Evolutionary conservation across 2,797 vertebrate species (phyloP), one percentile per base, ranked within the genome.

Genomic region (Yasuhikotakia modesta): DNA sequence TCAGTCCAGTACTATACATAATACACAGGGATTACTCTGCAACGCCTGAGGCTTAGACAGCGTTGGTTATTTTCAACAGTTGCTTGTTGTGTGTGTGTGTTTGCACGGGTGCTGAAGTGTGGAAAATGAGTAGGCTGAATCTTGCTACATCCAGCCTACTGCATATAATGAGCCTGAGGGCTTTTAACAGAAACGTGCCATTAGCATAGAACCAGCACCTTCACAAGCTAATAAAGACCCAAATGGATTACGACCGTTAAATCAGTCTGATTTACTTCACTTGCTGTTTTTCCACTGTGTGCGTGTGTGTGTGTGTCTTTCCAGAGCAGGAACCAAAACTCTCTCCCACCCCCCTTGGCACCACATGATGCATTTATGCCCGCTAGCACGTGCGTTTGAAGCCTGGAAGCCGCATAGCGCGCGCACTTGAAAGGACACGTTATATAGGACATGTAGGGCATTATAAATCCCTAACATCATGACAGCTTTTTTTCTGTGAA

Each of bases 381-480:
- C 35, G 24, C 52, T 48, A 50, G 53, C 14, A 11, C 16, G 16
- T 35, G 76, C 2, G 50, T 79, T 65, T 60, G 7, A 10, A 50
- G 43, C 61, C 80, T 74, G 7, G 10, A 43, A 43, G 11, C 8
- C 39, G 39, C 89, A n/a, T n/a, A 91, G 87, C 85, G 87, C 6
- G 30, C 88, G 90, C 88, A 85, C 90, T 91, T 91, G 87, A 90
- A 88, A 92, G 89, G 90, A 90, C 90, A 88, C 85, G 83, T 43
- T 43, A 43, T 10, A 43, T 43, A 43, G 8, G 39, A 43, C 39
- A 43, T 2, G 39, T 11, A 43, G 7, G 84, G 86, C 88, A 79
- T 89, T 43, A 43, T 43, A 43, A 43, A 43, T 43, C 39, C 39
- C 39, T 43, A 43, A 11, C 39, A 43, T 43, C 39, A 43, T 10